These are phyloP conservation scores for Dallia pectoralis DNA, from an alignment of 2,797 vertebrate species.

Conservation along the genomic window DNA sequence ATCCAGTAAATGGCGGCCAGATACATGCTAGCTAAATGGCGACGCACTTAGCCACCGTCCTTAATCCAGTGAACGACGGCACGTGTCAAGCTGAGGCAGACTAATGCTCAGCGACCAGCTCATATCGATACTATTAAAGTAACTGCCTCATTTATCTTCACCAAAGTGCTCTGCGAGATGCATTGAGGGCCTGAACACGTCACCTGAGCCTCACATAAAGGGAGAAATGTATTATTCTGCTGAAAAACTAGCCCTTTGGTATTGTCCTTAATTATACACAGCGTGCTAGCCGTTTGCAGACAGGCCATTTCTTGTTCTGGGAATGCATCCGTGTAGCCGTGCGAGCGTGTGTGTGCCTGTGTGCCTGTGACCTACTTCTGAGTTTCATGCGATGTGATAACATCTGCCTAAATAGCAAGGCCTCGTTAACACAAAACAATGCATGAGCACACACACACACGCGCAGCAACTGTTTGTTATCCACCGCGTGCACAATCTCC, in stretches of 20 bases:
- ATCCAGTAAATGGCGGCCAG: too few relatives aligned
- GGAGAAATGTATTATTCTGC: background rate
- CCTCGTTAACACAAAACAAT: slow-evolving; percentile 26
- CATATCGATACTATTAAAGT: slow-evolving; percentile 48
- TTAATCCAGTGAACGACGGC: slow-evolving; percentile 42
- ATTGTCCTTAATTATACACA: background rate
- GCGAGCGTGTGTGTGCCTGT: background rate
- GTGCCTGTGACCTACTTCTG: slow-evolving; percentile 43
- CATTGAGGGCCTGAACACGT: slow-evolving; percentile 14
- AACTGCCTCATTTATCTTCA: slow-evolving; percentile 37
- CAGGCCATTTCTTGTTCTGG: background rate
- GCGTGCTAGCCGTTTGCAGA: background rate
- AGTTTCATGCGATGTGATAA: slow-evolving; percentile 38
- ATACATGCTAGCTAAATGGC: slow-evolving; percentile 24
- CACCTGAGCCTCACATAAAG: background rate
- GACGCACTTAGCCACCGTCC: slow-evolving; percentile 48
- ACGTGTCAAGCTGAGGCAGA: slow-evolving; percentile 17
- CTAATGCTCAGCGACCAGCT: slow-evolving; percentile 47
- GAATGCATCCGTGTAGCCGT: background rate
- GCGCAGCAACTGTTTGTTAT: background rate
- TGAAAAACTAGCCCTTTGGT: background rate
- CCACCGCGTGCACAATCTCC: slow-evolving; percentile 9
- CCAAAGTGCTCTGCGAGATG: slow-evolving; percentile 52
- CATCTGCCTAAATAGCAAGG: slow-evolving; percentile 38
- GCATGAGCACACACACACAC: background rate